phyloP scores from a whole-genome alignment of 2,888 invertebrate species.

The Drosophila kuntzei region DNA sequence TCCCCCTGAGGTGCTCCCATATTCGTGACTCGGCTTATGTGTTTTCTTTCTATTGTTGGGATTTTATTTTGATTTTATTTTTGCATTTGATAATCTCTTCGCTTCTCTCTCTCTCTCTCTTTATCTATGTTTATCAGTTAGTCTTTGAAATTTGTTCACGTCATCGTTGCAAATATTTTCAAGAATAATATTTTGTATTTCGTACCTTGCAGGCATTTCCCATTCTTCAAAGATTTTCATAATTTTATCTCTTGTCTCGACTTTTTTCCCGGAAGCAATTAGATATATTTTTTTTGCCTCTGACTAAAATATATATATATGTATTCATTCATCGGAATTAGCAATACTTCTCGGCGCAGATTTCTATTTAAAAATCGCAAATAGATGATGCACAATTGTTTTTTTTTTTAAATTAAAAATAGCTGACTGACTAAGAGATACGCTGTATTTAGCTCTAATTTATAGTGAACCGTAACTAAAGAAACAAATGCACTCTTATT shows the following conservation, averaged over 20 bases:
- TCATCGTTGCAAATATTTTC: conserved; percentile 54
- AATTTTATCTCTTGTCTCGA: conserved; percentile 23
- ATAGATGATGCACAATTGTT: conserved; percentile 8
- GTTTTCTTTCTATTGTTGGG: conserved; percentile 20
- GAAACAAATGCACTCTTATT: too few relatives aligned
- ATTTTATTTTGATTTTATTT: conserved; percentile 59
- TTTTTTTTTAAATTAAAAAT: background rate
- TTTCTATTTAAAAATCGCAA: conserved; percentile 17
- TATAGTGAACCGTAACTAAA: background rate
- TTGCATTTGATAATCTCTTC: conserved; percentile 65
- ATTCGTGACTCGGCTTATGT: conserved; percentile 4
- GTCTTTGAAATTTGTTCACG: conserved; percentile 40
- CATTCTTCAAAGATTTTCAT: conserved; percentile 16
- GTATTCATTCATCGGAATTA: conserved; percentile 44
- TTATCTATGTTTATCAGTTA: conserved; percentile 56
- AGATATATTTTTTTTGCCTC: conserved; percentile 38
- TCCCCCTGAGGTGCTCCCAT: background rate
- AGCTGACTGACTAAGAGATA: conserved; percentile 2
- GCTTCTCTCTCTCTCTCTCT: conserved; percentile 37
- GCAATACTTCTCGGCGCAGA: conserved; percentile 5
- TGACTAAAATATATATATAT: background rate
- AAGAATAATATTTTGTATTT: conserved; percentile 31
- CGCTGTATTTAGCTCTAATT: background rate
- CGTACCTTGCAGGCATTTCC: conserved; percentile 12
- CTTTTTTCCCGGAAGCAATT: conserved; percentile 72